phyloP scores from a whole-genome alignment of 1,140 invertebrate genomes.

The Pseudachorutes palmiensis region DNA sequence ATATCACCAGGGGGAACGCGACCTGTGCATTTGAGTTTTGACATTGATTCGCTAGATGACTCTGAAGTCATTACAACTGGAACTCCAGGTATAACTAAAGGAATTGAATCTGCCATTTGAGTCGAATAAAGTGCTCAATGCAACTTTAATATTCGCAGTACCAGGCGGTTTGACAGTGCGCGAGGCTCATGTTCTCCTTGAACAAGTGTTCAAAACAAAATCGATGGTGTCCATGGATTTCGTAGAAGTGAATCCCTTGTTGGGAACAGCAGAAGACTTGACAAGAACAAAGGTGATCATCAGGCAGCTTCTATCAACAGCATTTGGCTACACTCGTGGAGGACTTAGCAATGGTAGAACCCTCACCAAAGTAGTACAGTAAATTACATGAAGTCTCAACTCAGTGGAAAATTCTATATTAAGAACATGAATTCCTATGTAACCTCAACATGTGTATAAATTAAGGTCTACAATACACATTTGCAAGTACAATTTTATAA shows the following conservation, averaged over 20 bases:
- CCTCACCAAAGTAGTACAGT: not conserved
- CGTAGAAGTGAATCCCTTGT: conserved; percentile 78
- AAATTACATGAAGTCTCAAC: not conserved
- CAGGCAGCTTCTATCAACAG: conserved; percentile 58
- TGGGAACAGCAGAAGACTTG: conserved; percentile 57
- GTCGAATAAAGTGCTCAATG: no score
- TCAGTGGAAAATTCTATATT: no score
- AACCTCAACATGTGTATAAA: no score
- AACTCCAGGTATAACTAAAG: conserved; percentile 47
- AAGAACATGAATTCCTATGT: no score
- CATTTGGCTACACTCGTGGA: conserved; percentile 57
- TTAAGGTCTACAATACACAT: no score
- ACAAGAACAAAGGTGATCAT: conserved; percentile 59
- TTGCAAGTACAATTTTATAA: no score
- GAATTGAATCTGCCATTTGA: no score
- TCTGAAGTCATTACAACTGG: conserved; percentile 78
- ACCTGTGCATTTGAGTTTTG: conserved; percentile 83
- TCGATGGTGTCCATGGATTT: conserved; percentile 69
- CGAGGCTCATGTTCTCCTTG: conserved; percentile 74
- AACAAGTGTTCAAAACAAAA: conserved; percentile 63
- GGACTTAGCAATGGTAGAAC: conserved; percentile 41
- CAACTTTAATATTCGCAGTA: no score
- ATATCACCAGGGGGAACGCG: conserved; percentile 56
- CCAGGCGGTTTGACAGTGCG: conserved; percentile 74
- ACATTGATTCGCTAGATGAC: conserved; percentile 82